Base-by-base conservation (phyloP, 2,888 invertebrate genomes). In the Pegoplata infirma region DNA sequence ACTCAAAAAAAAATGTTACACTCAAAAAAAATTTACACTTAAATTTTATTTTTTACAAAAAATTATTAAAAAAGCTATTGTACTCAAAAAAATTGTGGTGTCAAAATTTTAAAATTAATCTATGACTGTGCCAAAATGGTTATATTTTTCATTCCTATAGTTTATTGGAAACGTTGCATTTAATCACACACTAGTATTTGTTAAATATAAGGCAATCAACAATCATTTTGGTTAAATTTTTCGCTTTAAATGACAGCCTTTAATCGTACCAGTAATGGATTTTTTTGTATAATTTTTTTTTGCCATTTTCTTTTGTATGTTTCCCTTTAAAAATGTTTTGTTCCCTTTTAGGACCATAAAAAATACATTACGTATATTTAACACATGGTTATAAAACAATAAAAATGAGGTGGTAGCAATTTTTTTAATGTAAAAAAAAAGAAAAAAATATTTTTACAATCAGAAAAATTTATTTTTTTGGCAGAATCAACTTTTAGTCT, bases 321-420 rank as follows among this genome's bases (percentile, higher is more conserved):
- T 32, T n/a, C n/a, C 10, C 32, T 10, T 32, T 32, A 32, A 32
- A 32, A 32, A n/a, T n/a, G n/a, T n/a, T n/a, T n/a, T n/a, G n/a
- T n/a, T n/a, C n/a, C n/a, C n/a, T n/a, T n/a, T n/a, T n/a, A 7
- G 10, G 32, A 32, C 32, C 12, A 32, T 32, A 32, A 32, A 32
- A 32, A 10, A 32, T 10, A 32, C 1, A 32, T 10, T 32, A 3
- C 32, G 8, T 32, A 32, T 32, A 10, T 32, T 32, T 32, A 56
- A 40, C 36, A 44, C n/a, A 12, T 8, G 40, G 58, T 44, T 40
- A 44, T 58, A 44, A 58, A 58, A 58, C 58, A 40, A 58, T 58
- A 12, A 12, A 14, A 14, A 8, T n/a, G 58, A 44, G 44, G 8
- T 58, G 44, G 12, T 14, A 23, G 21, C 12, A 28, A 19, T n/a